Base-by-base conservation (phyloP, 2,888 invertebrate species). In the Drosophila nr. perissopoda region DNA sequence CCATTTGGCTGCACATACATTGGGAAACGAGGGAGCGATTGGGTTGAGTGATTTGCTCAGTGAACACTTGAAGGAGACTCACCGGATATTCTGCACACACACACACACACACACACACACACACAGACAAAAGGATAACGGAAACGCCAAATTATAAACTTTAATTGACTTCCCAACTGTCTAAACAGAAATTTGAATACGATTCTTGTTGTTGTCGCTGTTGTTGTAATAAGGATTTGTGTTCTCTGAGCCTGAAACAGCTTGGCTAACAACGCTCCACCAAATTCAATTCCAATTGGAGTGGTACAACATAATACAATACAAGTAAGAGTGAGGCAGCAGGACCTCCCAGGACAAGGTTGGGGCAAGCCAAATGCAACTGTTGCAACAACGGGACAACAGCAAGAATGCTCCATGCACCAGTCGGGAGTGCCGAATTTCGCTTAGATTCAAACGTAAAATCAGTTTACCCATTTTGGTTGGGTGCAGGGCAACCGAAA, bases 101-200 rank as follows among this genome's bases (percentile, higher is more conserved):
- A 48, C 29, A 64, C 31, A 38, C 33, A 21, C 29, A 4, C 25
- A 38, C 18, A n/a, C n/a, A 29, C n/a, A 21, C n/a, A 48, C 45
- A 27, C 27, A 16, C 29, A 38, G 6, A 54, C 56, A 49, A 56
- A 56, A 45, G 71, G 36, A 70, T 57, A 62, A 40, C 65, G 82
- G 79, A 75, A 84, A 73, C 67, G 66, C 51, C 54, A 58, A 84
- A 78, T 82, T 77, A 77, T 70, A 80, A 83, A 83, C 84, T 78
- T 84, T 82, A 82, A 84, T 77, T 87, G 79, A 69, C 74, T 68
- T 69, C 48, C 33, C 60, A 74, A 66, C 78, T 69, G 65, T 21
- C 57, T 67, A 38, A 69, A 62, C 61, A 72, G 70, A 82, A 74
- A 69, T 83, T 80, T 54, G 78, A 76, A 71, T 76, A 66, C 36